These are phyloP conservation scores for Lathronympha strigana DNA, from an alignment of 2,888 invertebrate genomes.

Conservation along the genomic window DNA sequence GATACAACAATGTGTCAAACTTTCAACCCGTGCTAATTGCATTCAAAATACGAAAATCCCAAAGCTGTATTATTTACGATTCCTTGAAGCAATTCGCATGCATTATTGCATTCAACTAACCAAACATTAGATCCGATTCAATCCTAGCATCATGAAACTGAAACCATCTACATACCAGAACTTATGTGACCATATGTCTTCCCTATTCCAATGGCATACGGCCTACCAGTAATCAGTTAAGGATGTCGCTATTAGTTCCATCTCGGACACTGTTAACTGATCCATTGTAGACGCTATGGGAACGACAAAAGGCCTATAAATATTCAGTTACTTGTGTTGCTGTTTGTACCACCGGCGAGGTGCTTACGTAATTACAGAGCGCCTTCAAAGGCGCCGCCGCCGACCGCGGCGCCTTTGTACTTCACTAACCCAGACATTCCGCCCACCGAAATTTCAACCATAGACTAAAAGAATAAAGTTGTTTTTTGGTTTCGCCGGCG, in stretches of 20 bases:
- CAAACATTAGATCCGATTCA: slow-evolving; percentile 19
- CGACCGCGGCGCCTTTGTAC: slow-evolving; percentile 77
- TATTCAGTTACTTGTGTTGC: too few species aligned
- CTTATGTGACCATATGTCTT: neutral
- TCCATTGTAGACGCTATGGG: too few species aligned
- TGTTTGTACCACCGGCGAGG: slow-evolving; percentile 37
- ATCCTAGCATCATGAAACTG: slow-evolving; percentile 14
- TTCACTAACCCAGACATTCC: slow-evolving; percentile 72
- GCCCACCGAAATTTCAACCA: slow-evolving; percentile 45
- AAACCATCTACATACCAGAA: slow-evolving; percentile 21
- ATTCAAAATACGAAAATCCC: neutral
- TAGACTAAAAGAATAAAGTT: slow-evolving; percentile 34
- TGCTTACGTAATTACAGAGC: slow-evolving; percentile 78
- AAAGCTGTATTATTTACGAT: neutral
- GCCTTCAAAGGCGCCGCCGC: slow-evolving; percentile 77
- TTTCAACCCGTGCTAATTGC: neutral
- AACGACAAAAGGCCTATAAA: too few species aligned
- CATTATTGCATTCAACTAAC: slow-evolving; percentile 3
- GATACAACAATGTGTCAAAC: too few species aligned
- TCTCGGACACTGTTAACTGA: too few species aligned
- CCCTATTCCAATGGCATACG: neutral
- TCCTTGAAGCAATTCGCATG: neutral
- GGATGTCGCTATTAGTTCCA: too few species aligned
- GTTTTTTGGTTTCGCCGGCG: slow-evolving; percentile 41
- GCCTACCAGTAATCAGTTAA: neutral